These are phyloP conservation scores for Coboldia fuscipes DNA, from an alignment of 1,140 invertebrate genomes.

Conservation along the genomic window DNA sequence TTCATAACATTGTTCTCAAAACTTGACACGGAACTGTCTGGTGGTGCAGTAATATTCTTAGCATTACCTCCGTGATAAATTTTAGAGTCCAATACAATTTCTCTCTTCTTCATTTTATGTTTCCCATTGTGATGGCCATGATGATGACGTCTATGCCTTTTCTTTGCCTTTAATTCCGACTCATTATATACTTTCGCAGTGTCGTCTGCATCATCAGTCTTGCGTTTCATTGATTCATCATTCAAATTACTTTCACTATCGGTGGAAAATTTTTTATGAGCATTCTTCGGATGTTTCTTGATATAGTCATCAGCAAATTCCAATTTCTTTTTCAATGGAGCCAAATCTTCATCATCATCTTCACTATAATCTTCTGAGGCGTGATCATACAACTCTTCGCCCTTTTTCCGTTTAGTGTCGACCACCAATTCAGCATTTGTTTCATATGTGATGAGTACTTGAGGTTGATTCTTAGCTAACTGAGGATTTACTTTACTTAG, in stretches of 20 bases:
- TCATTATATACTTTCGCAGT: not conserved
- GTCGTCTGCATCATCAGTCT: not conserved
- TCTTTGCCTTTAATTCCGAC: not conserved
- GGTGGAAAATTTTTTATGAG: not conserved
- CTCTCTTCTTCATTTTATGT: conserved; percentile 11
- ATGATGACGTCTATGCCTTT: not conserved
- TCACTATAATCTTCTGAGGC: conserved; percentile 20
- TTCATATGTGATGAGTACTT: conserved; percentile 46
- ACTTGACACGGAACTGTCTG: conserved; percentile 44
- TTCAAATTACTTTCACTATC: not conserved
- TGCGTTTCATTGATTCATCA: not conserved
- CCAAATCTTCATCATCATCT: conserved; percentile 10
- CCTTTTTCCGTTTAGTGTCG: conserved; percentile 6
- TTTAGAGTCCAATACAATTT: conserved; percentile 42
- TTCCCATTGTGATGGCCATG: conserved; percentile 4
- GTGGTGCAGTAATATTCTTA: conserved; percentile 27
- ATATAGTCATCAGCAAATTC: not conserved
- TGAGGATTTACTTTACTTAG: conserved; percentile 32
- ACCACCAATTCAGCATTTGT: conserved; percentile 24
- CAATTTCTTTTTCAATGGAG: not conserved
- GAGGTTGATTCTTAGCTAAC: conserved; percentile 31
- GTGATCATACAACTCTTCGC: conserved; percentile 4
- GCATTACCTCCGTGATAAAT: conserved; percentile 51
- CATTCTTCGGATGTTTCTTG: not conserved
- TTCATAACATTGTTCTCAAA: conserved; percentile 50